Conservation (phyloP, 37 sponge, comb jelly and placozoan genomes). For the Corticium candelabrum region DNA sequence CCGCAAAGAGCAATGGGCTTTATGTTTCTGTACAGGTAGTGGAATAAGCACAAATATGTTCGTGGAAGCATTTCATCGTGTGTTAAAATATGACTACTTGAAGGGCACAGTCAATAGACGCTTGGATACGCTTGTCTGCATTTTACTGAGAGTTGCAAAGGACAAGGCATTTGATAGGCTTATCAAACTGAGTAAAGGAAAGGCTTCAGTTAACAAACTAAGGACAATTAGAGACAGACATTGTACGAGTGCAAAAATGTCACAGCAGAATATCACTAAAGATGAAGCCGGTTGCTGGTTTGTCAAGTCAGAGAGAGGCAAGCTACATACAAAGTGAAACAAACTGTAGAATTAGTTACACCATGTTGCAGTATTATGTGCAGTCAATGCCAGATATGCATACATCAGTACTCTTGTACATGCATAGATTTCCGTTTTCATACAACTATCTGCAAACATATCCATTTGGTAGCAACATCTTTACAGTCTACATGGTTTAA, state of each 20-base stretch:
- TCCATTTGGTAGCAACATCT: conserved; percentile 27
- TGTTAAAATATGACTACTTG: conserved; percentile 37
- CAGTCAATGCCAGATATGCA: conserved; percentile 18
- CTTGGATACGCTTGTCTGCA: conserved; percentile 17
- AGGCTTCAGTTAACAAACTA: conserved; percentile 12
- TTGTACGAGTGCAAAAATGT: no score
- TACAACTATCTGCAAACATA: conserved; percentile 32
- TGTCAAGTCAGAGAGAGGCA: no score
- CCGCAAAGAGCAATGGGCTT: conserved; percentile 39
- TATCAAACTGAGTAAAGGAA: conserved; percentile 36
- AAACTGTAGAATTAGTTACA: conserved; percentile 9
- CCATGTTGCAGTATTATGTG: conserved; percentile 11
- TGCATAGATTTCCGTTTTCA: conserved; percentile 16
- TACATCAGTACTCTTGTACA: conserved; percentile 15
- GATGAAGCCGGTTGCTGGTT: no score
- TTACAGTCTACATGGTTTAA: not conserved
- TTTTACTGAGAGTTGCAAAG: conserved; percentile 28
- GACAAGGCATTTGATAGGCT: conserved; percentile 49
- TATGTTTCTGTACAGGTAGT: conserved; percentile 23
- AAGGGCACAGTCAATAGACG: conserved; percentile 24
- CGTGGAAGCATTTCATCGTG: conserved; percentile 47
- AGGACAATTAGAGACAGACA: conserved; percentile 17
- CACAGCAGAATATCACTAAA: conserved; percentile 22
- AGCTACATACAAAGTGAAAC: conserved; percentile 27
- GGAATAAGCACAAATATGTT: conserved; percentile 48